phyloP scores from a whole-genome alignment of 2,888 invertebrate species.

The Operophtera brumata region DNA sequence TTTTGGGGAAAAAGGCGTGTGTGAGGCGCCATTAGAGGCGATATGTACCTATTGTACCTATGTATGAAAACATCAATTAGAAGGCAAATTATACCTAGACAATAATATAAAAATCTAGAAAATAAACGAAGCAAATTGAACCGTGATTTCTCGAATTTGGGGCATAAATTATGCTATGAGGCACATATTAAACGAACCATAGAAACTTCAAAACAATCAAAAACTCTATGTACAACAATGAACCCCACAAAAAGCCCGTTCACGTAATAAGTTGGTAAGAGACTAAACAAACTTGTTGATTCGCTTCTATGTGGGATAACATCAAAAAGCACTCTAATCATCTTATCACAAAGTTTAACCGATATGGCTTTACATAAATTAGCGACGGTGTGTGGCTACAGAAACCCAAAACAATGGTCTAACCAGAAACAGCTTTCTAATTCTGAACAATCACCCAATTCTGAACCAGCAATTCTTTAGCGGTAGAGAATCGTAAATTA shows the following conservation, averaged over 20 bases:
- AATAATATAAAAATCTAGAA: too few relatives aligned
- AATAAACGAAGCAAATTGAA: too few relatives aligned
- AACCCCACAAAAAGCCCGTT: slow-evolving; percentile 10
- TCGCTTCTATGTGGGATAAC: slow-evolving; percentile 20
- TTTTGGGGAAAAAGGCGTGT: too few relatives aligned
- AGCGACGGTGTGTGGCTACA: slow-evolving; percentile 57
- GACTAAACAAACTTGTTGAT: slow-evolving; percentile 13
- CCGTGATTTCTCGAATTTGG: too few relatives aligned
- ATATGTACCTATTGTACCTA: too few relatives aligned
- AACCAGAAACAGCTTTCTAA: slow-evolving; percentile 35
- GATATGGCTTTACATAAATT: slow-evolving; percentile 46
- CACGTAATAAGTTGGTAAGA: slow-evolving; percentile 5
- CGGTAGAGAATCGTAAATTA: slow-evolving; percentile 67
- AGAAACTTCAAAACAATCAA: background rate
- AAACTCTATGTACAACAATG: slow-evolving; percentile 11
- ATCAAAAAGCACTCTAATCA: slow-evolving; percentile 32
- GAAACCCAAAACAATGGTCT: slow-evolving; percentile 30
- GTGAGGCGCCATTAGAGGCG: too few relatives aligned
- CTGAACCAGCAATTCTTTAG: slow-evolving; percentile 50
- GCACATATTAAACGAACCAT: background rate
- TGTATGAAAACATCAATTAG: too few relatives aligned
- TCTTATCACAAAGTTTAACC: slow-evolving; percentile 24
- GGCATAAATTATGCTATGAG: too few relatives aligned
- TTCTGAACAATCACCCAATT: slow-evolving; percentile 60
- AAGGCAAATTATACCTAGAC: too few relatives aligned